A percentile compares a stretch with the other conserved stretches of the same genome.
phyloP scores from a whole-genome alignment of 2,797 vertebrate species.

The Diglossa cyanea region DNA sequence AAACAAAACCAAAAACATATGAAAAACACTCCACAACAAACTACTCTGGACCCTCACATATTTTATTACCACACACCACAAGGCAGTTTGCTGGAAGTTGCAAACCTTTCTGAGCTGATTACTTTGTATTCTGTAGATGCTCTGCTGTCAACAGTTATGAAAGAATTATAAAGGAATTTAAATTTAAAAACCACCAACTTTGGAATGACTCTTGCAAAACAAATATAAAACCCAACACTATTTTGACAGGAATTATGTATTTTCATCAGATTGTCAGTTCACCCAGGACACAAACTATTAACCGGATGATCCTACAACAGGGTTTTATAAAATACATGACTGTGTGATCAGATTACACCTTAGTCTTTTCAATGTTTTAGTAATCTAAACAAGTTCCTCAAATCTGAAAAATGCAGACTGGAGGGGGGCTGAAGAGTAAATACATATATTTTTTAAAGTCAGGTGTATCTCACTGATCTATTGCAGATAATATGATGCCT shows the following conservation, averaged over 20 bases:
- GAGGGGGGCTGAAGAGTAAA: neutral
- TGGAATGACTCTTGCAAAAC: neutral
- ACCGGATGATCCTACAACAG: neutral
- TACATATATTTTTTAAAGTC: neutral
- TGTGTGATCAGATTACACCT: neutral
- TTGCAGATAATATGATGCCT: neutral
- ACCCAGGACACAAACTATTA: neutral
- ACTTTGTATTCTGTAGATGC: neutral
- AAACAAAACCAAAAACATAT: neutral
- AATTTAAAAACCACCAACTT: neutral
- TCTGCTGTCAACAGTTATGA: neutral
- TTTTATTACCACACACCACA: neutral
- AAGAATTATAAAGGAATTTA: neutral
- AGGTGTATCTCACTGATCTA: neutral
- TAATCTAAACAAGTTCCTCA: neutral
- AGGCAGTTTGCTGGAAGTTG: neutral
- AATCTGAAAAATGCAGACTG: neutral
- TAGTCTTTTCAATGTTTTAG: neutral
- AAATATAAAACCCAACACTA: neutral
- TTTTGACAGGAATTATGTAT: neutral
- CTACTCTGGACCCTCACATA: neutral
- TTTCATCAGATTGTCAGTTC: neutral
- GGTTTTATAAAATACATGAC: neutral
- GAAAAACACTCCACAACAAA: neutral
- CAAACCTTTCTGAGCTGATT: neutral